Conservation (phyloP, 2,113 vertebrate species). For the Probosciger aterrimus region DNA sequence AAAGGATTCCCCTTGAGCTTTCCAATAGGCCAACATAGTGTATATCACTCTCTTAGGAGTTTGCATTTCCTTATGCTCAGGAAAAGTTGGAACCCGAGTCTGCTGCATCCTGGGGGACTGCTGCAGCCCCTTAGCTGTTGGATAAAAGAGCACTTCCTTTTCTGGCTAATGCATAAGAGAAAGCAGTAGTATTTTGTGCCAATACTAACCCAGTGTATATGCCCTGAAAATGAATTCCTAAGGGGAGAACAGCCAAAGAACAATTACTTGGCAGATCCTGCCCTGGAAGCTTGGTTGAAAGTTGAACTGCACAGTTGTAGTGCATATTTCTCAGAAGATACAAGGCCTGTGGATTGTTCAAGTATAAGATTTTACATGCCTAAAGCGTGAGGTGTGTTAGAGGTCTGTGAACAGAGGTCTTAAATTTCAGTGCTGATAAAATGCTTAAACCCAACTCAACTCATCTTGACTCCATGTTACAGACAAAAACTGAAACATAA, state of each 20-base stretch:
- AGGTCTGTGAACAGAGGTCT: background rate
- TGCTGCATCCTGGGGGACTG: background rate
- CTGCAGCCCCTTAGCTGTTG: background rate
- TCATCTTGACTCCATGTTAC: background rate
- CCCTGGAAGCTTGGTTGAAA: background rate
- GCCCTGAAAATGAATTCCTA: background rate
- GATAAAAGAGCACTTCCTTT: background rate
- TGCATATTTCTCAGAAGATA: background rate
- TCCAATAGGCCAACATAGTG: background rate
- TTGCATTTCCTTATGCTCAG: background rate
- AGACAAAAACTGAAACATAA: background rate
- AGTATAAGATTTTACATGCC: background rate
- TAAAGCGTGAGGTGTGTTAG: background rate
- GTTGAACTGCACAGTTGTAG: background rate
- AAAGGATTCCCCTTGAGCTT: background rate
- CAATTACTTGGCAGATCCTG: background rate
- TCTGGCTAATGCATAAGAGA: background rate
- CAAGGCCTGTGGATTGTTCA: background rate
- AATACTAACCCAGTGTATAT: fast-evolving
- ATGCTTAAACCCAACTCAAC: background rate
- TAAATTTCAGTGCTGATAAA: background rate
- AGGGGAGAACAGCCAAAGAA: background rate
- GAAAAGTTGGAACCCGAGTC: background rate
- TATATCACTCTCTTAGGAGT: background rate
- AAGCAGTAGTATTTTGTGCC: background rate